Conservation (phyloP, 2,888 invertebrate genomes). For the Pseudanteris insignis region DNA sequence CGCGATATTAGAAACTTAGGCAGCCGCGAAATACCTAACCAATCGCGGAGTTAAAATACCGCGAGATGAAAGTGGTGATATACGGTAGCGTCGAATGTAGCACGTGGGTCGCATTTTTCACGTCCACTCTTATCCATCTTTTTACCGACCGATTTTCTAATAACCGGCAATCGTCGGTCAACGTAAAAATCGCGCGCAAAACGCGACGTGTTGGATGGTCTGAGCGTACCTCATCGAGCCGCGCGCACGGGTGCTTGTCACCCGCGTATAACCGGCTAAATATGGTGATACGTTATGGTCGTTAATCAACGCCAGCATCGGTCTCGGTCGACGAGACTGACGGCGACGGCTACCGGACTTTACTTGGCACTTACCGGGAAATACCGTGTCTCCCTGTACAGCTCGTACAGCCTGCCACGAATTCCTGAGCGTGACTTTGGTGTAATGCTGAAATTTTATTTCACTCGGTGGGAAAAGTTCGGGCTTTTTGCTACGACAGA, state of each 20-base stretch:
- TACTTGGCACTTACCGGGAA: slow-evolving; percentile 34
- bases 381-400: slow-evolving; percentile 15
- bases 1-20: too few relatives aligned
- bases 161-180: background rate
- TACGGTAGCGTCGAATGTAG: slow-evolving; percentile 9
- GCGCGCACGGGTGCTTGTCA: slow-evolving; percentile 14
- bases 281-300: slow-evolving; percentile 34
- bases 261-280: slow-evolving; percentile 29
- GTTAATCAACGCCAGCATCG: slow-evolving; percentile 44
- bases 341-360: slow-evolving; percentile 12
- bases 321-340: slow-evolving; percentile 32
- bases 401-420: slow-evolving; percentile 14
- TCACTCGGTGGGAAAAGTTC: slow-evolving; percentile 6
- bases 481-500: background rate
- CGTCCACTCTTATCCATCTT: slow-evolving; percentile 16
- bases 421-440: slow-evolving; percentile 14
- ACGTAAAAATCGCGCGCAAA: too few relatives aligned
- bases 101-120: slow-evolving; percentile 29
- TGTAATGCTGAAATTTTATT: slow-evolving; percentile 9
- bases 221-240: too few relatives aligned
- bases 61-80: slow-evolving; percentile 28
- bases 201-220: too few relatives aligned
- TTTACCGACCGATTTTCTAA: slow-evolving; percentile 27
- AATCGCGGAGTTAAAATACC: slow-evolving; percentile 39
- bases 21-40: too few relatives aligned